Percentiles rank a stretch among this genome's conserved stretches.
Conservation (phyloP, 2,888 invertebrate genomes). For the Drosophila anomalipes region DNA sequence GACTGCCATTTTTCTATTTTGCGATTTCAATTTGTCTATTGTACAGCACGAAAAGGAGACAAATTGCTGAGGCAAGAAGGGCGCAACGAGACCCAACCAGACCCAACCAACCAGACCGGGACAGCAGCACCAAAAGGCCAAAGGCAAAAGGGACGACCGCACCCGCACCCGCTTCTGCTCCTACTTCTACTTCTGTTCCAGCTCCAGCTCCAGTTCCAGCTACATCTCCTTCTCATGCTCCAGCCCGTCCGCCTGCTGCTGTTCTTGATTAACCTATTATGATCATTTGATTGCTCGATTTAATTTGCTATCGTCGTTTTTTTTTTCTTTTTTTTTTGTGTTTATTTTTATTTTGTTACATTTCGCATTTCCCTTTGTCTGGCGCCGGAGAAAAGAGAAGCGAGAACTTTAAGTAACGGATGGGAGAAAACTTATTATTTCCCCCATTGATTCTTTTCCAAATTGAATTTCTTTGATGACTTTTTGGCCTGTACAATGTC, state of each 20-base stretch:
- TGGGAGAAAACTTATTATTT: constrained; percentile 32
- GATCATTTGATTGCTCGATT: constrained; percentile 80
- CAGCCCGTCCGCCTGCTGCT: constrained; percentile 26
- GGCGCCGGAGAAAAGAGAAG: constrained; percentile 1
- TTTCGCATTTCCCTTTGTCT: constrained; percentile 13
- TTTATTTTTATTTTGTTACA: constrained; percentile 8
- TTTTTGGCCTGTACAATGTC: constrained; percentile 43
- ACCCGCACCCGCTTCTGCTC: background rate
- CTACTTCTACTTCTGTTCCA: constrained; percentile 36
- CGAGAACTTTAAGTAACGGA: constrained; percentile 10
- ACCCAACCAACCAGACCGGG: constrained; percentile 19
- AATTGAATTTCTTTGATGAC: constrained; percentile 73
- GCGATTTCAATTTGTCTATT: constrained; percentile 78
- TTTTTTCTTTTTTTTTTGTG: constrained; percentile 6
- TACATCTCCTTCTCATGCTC: background rate
- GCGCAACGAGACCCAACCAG: constrained; percentile 12
- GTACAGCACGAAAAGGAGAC: constrained; percentile 47
- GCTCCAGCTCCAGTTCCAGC: constrained; percentile 44
- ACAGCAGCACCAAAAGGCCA: constrained; percentile 18
- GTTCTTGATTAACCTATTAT: constrained; percentile 80
- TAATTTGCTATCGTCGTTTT: constrained; percentile 68
- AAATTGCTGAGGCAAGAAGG: constrained; percentile 32
- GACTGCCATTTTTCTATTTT: constrained; percentile 60
- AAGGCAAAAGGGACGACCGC: constrained; percentile 39
- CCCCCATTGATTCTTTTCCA: constrained; percentile 38